A percentile compares a stretch with the other conserved stretches of the same genome.
Conservation (phyloP, 2,888 invertebrate genomes). For the Drosophila ezoana region DNA sequence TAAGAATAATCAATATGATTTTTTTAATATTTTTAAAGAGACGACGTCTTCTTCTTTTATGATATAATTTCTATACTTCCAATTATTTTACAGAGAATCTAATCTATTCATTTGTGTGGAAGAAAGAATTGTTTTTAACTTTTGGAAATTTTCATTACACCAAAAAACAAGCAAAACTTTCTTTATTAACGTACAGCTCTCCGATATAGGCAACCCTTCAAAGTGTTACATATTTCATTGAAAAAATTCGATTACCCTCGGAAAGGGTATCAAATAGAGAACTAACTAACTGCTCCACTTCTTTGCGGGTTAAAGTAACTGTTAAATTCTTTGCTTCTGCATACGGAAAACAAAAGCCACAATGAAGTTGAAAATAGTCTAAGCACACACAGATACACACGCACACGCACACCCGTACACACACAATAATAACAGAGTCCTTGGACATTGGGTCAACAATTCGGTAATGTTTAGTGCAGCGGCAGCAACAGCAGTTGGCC, state of each 20-base stretch:
- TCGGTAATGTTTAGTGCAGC: slow-evolving; percentile 40
- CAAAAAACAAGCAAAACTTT: not conserved
- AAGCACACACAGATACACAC: slow-evolving; percentile 3
- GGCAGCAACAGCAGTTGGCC: not conserved
- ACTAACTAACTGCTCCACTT: slow-evolving; percentile 44
- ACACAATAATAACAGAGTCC: slow-evolving; percentile 28
- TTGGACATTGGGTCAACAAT: slow-evolving; percentile 58
- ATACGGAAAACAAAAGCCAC: slow-evolving; percentile 63
- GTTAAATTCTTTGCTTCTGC: slow-evolving; percentile 41
- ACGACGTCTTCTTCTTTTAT: too few species aligned
- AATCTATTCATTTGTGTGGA: too few species aligned
- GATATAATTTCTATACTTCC: too few species aligned
- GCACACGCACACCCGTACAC: not conserved
- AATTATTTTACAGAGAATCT: too few species aligned
- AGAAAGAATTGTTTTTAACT: too few species aligned
- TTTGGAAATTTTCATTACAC: too few species aligned
- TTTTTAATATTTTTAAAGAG: too few species aligned
- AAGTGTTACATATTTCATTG: not conserved
- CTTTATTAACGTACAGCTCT: too few species aligned
- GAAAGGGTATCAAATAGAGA: slow-evolving; percentile 3
- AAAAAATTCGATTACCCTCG: rapidly evolving
- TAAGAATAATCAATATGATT: too few species aligned
- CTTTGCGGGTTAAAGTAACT: slow-evolving; percentile 44
- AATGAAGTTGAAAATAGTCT: slow-evolving; percentile 33
- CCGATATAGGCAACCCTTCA: not conserved